Evolutionary conservation across 1,140 invertebrate species (phyloP), one percentile per base, ranked within the genome.

Genomic region (Drosophila eugracilis): DNA sequence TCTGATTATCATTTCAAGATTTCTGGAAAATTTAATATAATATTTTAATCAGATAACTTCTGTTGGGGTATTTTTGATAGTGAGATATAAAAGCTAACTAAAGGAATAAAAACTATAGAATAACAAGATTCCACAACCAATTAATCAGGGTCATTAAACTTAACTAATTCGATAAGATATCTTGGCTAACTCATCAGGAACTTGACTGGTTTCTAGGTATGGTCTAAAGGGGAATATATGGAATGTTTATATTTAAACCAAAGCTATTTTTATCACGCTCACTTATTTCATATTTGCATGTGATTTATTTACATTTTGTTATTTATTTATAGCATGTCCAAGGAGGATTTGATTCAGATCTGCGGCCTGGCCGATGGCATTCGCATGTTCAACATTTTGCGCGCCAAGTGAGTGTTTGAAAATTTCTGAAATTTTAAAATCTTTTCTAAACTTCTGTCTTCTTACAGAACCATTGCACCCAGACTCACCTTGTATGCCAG

Each of bases 271-370:
- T 57, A 34, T n/a, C 4, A 34, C 1, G 12, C 21, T n/a, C 17
- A 3, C 37, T 5, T 9, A 17, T 55, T 28, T 45, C n/a, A 26
- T 24, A 24, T 37, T 17, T 24, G 4, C 30, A 12, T 42, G 12
- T 42, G 17, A 22, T 15, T 36, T 30, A 60, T 48, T 54, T 74
- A 45, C 24, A 47, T 34, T 24, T 26, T 26, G 1, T 22, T 14
- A 12, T 45, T 41, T 34, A 59, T 34, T 72, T 85, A 44, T 78
- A 94, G 97, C 60, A 92, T 99, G 71, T 95, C 96, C 2, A 94
- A 97, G 45, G 96, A 98, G 69, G 97, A 99, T 92, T 93, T 98
- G 10, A 97, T 98, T 48, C 96, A 98, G 92, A 98, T 99, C 49
- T 98, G 97, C 91, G 97, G 97, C 1, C 92, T 98, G 32, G 96